phyloP scores from a whole-genome alignment of 1,140 invertebrate genomes.

The Hydropsyche tenuis region DNA sequence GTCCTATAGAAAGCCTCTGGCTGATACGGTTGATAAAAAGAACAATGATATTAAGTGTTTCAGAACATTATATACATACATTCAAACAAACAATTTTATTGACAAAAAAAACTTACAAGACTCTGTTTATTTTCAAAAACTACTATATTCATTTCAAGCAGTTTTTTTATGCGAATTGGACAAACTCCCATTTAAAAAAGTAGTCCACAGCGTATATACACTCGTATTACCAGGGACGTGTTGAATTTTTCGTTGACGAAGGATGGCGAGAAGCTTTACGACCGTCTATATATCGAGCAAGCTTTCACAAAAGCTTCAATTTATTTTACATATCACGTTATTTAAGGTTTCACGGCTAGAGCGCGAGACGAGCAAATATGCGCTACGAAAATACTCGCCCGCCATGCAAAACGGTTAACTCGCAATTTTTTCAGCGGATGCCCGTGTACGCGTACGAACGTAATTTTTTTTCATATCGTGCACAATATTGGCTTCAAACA shows the following conservation, averaged over 20 bases:
- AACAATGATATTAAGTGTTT: no score
- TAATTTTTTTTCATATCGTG: no score
- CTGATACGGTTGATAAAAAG: no score
- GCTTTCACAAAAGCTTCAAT: constrained; percentile 44
- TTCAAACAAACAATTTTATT: background rate
- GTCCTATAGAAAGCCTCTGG: no score
- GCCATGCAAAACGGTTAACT: no score
- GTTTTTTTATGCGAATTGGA: background rate
- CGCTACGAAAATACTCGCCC: background rate
- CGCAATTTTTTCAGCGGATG: no score
- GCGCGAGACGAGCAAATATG: background rate
- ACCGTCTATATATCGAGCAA: constrained; percentile 39
- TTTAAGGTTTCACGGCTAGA: constrained; percentile 35
- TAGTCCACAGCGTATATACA: background rate
- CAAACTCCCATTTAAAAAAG: no score
- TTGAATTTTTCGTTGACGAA: constrained; percentile 15
- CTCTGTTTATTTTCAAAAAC: background rate
- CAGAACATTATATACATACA: no score
- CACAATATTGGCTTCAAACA: no score
- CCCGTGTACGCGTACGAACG: no score
- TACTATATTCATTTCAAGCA: background rate
- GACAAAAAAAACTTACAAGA: background rate
- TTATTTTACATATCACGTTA: constrained; percentile 45
- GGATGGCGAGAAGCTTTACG: constrained; percentile 31
- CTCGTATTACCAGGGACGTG: background rate